Evolutionary conservation across 2,888 invertebrate genomes (phyloP).

Genomic region (Tortricodes alternella): DNA sequence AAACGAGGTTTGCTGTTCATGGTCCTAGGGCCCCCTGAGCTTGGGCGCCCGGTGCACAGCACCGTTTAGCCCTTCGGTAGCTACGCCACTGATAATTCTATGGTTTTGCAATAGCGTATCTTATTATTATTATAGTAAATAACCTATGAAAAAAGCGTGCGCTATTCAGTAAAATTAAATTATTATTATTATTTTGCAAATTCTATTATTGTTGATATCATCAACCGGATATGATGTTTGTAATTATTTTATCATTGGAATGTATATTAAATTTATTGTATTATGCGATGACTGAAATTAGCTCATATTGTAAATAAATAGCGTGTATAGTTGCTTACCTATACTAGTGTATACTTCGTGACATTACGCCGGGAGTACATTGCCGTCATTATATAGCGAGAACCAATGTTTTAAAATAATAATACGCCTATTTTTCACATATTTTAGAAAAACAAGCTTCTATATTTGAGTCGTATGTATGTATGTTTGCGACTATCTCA

Average conservation of each 20-base stretch:
- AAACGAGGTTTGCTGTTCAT: too few species aligned
- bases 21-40: too few species aligned
- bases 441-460: too few species aligned
- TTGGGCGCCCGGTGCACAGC: too few species aligned
- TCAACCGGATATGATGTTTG: constrained; percentile 2
- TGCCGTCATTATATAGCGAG: background rate
- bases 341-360: constrained; percentile 11
- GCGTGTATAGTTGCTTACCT: constrained; percentile 25
- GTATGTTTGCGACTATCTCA: background rate
- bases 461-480: background rate
- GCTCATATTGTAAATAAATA: constrained; percentile 29
- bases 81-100: too few species aligned
- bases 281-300: constrained; percentile 33
- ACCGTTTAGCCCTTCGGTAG: too few species aligned
- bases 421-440: too few species aligned
- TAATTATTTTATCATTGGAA: constrained; percentile 8
- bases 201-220: constrained; percentile 14
- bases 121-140: too few species aligned
- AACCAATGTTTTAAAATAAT: background rate
- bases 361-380: constrained; percentile 4
- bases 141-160: background rate
- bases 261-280: constrained; percentile 26
- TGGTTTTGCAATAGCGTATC: too few species aligned
- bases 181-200: background rate
- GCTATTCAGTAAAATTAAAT: background rate